Percentiles rank a stretch among this genome's conserved stretches.
Conservation (phyloP, 2,113 vertebrate species). For the Rattus rattus region DNA sequence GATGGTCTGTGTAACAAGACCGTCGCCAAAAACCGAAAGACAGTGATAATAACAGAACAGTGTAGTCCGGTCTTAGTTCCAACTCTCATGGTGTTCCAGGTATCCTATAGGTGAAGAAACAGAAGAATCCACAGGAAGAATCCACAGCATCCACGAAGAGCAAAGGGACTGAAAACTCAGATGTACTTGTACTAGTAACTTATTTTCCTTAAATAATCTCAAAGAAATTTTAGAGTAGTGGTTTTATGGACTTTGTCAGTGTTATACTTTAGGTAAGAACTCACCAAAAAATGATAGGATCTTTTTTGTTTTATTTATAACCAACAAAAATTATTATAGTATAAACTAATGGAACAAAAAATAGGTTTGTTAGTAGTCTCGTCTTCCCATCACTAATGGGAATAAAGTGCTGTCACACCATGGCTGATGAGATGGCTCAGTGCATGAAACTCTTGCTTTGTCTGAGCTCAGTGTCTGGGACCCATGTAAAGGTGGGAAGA, state of each 20-base stretch:
- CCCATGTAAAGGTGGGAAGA: neutral
- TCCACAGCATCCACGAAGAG: neutral
- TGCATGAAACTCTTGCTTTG: neutral
- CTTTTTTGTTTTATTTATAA: slow-evolving; percentile 38
- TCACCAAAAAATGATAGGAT: slow-evolving; percentile 11
- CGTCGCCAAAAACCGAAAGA: neutral
- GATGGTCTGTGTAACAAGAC: neutral
- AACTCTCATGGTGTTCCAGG: neutral
- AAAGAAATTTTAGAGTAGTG: neutral
- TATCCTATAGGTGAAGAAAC: neutral
- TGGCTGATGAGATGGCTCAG: neutral
- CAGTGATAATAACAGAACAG: neutral
- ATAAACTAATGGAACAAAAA: slow-evolving; percentile 23
- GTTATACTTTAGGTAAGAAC: neutral
- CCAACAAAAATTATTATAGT: slow-evolving; percentile 28
- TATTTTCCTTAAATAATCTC: slow-evolving; percentile 26
- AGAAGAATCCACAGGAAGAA: slow-evolving; percentile 23
- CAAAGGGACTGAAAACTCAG: slow-evolving; percentile 24
- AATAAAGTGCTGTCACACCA: neutral
- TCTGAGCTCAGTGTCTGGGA: neutral
- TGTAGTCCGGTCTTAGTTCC: slow-evolving; percentile 1
- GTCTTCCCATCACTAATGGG: slow-evolving; percentile 10
- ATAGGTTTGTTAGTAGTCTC: slow-evolving; percentile 1
- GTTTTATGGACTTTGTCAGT: neutral
- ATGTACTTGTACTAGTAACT: neutral